phyloP scores from a whole-genome alignment of 2,888 invertebrate genomes.

The Amiota mariae region DNA sequence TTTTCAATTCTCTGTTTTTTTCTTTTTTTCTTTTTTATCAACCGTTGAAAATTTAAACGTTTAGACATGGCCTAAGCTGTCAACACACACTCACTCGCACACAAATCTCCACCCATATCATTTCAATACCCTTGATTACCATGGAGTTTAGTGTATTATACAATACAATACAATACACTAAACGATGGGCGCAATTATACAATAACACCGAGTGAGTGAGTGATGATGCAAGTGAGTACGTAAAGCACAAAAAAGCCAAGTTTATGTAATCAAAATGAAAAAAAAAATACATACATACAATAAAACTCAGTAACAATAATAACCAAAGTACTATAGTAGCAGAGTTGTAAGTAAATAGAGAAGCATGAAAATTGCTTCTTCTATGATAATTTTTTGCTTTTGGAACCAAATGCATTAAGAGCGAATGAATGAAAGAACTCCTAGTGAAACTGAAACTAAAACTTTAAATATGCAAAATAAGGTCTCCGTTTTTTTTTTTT shows the following conservation, averaged over 20 bases:
- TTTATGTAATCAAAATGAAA: not conserved
- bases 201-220: not conserved
- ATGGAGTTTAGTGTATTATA: no score
- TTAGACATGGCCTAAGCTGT: slow-evolving; percentile 26
- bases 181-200: slow-evolving; percentile 6
- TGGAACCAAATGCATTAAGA: slow-evolving; percentile 24
- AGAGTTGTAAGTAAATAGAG: not conserved
- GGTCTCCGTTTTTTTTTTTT: not conserved
- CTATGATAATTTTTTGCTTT: not conserved
- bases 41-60: slow-evolving; percentile 22
- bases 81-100: slow-evolving; percentile 23
- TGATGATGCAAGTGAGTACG: slow-evolving; percentile 9
- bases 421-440: not conserved
- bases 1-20: no score
- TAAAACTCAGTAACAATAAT: not conserved
- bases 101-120: no score
- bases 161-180: no score
- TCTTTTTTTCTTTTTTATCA: slow-evolving; percentile 14
- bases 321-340: not conserved
- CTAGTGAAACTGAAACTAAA: not conserved
- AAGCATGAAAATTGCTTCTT: not conserved
- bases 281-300: not conserved
- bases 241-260: not conserved
- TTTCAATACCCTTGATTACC: no score
- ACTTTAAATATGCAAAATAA: not conserved